Percentiles rank a stretch among this genome's conserved stretches.
Conservation (phyloP, 2,113 vertebrate species). For the Pangasianodon hypophthalmus region DNA sequence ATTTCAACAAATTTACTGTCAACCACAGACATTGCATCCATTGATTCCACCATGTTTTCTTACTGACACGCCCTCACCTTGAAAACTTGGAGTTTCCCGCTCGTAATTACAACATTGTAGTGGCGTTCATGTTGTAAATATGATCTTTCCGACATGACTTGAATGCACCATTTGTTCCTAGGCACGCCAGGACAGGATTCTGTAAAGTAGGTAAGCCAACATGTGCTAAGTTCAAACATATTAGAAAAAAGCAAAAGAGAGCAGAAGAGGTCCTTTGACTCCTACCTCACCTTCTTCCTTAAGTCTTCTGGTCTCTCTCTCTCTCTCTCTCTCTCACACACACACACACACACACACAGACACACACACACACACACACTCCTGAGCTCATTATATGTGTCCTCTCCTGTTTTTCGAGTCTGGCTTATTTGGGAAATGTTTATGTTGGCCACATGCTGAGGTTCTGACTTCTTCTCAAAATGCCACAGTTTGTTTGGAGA, state of each 20-base stretch:
- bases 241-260: neutral
- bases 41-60: too few species aligned
- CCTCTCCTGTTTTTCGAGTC: conserved; percentile 21
- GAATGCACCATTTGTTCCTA: neutral
- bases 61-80: too few species aligned
- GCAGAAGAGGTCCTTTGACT: neutral
- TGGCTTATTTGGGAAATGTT: conserved; percentile 48
- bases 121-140: too few species aligned
- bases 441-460: conserved; percentile 53
- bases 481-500: conserved; percentile 55
- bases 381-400: conserved; percentile 6
- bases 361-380: conserved; percentile 4
- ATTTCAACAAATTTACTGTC: too few species aligned
- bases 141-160: too few species aligned
- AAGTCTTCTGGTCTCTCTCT: neutral
- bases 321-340: neutral
- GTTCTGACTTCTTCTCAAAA: conserved; percentile 54
- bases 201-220: neutral
- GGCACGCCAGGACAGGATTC: neutral
- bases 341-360: neutral
- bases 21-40: too few species aligned
- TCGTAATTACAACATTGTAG: too few species aligned
- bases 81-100: too few species aligned
- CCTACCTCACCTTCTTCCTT: neutral
- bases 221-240: neutral